Percentiles rank a stretch among this genome's conserved stretches.
Evolutionary conservation across 2,113 vertebrate genomes (phyloP).

Genomic region (Oxyruncus cristatus): DNA sequence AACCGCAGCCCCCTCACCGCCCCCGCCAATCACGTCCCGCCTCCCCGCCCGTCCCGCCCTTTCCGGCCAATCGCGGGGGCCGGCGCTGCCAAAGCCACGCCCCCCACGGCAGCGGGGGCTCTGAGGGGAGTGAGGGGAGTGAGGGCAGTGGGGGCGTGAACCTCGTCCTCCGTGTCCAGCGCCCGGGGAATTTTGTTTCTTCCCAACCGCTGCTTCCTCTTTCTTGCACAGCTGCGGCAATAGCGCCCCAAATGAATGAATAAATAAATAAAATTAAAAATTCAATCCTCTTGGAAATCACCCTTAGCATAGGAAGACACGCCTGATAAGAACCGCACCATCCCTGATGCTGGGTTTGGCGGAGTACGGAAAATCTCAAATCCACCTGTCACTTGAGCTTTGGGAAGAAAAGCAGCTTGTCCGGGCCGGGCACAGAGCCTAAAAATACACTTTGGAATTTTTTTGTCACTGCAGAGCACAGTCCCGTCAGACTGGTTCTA

Average conservation of each 20-base stretch:
- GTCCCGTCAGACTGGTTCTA: too few species aligned
- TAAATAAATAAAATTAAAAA: too few species aligned
- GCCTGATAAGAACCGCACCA: rapidly evolving
- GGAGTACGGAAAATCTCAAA: background rate
- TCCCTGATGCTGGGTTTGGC: rapidly evolving
- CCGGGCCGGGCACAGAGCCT: rapidly evolving
- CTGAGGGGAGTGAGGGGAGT: rapidly evolving
- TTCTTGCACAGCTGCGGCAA: rapidly evolving
- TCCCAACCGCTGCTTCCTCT: rapidly evolving
- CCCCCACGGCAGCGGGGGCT: rapidly evolving
- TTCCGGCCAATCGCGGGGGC: background rate
- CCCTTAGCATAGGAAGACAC: too few species aligned
- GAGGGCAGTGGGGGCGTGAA: rapidly evolving
- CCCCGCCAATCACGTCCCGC: background rate
- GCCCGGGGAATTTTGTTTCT: rapidly evolving
- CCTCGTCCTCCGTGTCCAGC: rapidly evolving
- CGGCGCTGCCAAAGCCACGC: rapidly evolving
- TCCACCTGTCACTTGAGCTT: rapidly evolving
- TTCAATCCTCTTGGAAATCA: background rate
- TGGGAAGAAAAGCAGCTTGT: too few species aligned
- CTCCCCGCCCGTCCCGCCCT: background rate
- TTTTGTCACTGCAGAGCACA: rapidly evolving
- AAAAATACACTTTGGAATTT: background rate
- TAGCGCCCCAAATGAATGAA: background rate
- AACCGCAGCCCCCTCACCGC: background rate